Base-by-base conservation (phyloP, 2,888 invertebrate species). In the Heliconius ethilla region DNA sequence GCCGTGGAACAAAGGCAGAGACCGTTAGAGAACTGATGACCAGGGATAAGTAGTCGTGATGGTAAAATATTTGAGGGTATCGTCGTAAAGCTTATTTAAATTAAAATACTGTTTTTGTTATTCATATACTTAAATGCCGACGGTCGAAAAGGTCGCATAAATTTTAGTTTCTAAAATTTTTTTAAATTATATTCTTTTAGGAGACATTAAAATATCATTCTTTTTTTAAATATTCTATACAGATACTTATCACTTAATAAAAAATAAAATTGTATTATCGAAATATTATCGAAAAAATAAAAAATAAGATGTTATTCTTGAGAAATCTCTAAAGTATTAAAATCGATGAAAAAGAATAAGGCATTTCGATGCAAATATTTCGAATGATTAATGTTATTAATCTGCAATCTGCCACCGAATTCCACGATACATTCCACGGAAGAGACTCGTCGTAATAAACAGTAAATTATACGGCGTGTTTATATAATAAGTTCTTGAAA, bases 331-430 rank as follows among this genome's bases (percentile, higher is more conserved):
- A 87, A 87, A 87, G 83, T 82, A 80, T 83, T 84, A 81, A 81
- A 83, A 89, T 90, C 90, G 86, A 88, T 89, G 86, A 87, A 89
- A 87, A 85, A 89, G 88, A 81, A 83, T 85, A 85, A 82, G 88
- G 89, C 83, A 91, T 91, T 88, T 86, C 83, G 83, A 90, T 89
- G 87, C 87, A 87, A 88, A 89, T 89, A 87, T 89, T 86, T 82
- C 81, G 18, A 89, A 90, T 92, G 93, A 92, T 91, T 87, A 89
- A 92, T 91, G 87, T 80, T 79, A 84, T 81, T 90, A 90, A 93
- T 93, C 93, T 91, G 85, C 83, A 90, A 94, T 93, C 93, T 92
- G 94, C 94, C 94, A 94, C 94, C 82, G 93, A 83, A 92, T 93
- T 91, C 92, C 89, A 85, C 85, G 79, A 77, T 82, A 82, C 87